Evolutionary conservation across 2,888 invertebrate species (phyloP).

Genomic region (Eupeodes latifasciatus): DNA sequence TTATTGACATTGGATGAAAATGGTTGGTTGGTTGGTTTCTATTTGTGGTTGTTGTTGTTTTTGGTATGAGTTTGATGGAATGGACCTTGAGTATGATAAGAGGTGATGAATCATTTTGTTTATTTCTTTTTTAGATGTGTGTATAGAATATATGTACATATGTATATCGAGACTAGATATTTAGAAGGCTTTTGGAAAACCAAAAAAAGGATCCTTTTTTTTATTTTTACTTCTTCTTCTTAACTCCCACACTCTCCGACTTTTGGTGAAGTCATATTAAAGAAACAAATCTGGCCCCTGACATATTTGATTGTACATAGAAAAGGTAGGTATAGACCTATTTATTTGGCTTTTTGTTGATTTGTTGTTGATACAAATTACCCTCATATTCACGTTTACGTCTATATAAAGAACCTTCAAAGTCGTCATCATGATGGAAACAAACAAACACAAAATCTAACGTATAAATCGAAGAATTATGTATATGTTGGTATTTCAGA

Average conservation of each 20-base stretch:
- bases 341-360: not conserved
- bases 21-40: constrained; percentile 8
- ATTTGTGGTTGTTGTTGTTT: not conserved
- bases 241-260: too few relatives aligned
- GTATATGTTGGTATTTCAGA: too few relatives aligned
- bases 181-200: too few relatives aligned
- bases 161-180: too few relatives aligned
- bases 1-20: constrained; percentile 15
- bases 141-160: too few relatives aligned
- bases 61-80: constrained; percentile 6
- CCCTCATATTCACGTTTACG: not conserved
- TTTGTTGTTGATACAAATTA: not conserved
- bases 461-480: too few relatives aligned
- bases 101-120: constrained; percentile 21
- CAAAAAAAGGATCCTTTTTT: too few relatives aligned
- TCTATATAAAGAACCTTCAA: too few relatives aligned
- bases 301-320: not conserved
- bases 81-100: not conserved
- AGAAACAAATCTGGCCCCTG: not conserved
- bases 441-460: too few relatives aligned
- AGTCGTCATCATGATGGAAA: too few relatives aligned
- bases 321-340: not conserved
- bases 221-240: too few relatives aligned
- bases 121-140: not conserved
- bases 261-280: not conserved